Conservation (phyloP, 1,140 invertebrate genomes). For the Eumaeus atala region DNA sequence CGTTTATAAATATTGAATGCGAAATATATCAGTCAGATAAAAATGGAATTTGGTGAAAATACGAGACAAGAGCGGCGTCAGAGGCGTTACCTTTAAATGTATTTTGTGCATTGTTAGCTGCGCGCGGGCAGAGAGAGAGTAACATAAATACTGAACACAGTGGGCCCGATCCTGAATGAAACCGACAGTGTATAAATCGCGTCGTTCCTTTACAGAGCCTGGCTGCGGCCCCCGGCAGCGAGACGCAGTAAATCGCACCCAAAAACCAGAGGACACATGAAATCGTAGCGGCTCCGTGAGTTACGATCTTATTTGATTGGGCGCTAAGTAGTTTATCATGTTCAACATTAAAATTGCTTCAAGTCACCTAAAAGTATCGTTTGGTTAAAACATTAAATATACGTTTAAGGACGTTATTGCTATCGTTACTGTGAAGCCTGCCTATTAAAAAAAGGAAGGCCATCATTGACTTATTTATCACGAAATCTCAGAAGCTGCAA, state of each 20-base stretch:
- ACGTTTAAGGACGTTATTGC: not conserved
- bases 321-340: constrained; percentile 61
- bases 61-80: constrained; percentile 43
- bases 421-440: not conserved
- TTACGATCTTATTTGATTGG: constrained; percentile 27
- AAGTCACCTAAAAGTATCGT: constrained; percentile 2
- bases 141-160: constrained; percentile 60
- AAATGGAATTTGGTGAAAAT: constrained; percentile 53
- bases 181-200: constrained; percentile 60
- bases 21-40: constrained; percentile 42
- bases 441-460: too few species aligned
- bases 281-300: constrained; percentile 14
- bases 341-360: constrained; percentile 50
- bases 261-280: constrained; percentile 21
- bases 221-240: constrained; percentile 47
- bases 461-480: too few species aligned
- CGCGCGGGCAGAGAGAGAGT: constrained; percentile 40
- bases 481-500: too few species aligned
- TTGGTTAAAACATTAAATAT: constrained; percentile 7
- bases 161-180: constrained; percentile 58
- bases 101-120: constrained; percentile 60
- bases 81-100: constrained; percentile 53
- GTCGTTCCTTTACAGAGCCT: constrained; percentile 41
- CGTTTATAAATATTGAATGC: constrained; percentile 23
- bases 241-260: constrained; percentile 56